Percentiles rank a stretch among this genome's conserved stretches.
Conservation (phyloP, 2,888 invertebrate species). For the Pseudolycoriella hygida region DNA sequence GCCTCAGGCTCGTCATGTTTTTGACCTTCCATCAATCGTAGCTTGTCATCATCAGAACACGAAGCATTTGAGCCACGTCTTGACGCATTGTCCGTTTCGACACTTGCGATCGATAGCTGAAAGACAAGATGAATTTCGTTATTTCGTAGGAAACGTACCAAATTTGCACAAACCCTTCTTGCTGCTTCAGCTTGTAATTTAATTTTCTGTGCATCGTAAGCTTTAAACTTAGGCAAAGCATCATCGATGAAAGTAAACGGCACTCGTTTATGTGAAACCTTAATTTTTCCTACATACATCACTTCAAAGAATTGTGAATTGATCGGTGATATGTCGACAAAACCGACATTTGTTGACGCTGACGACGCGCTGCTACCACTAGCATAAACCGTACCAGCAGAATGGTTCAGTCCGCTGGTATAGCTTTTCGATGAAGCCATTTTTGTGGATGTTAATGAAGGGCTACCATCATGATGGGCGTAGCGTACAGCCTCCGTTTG, state of each 20-base stretch:
- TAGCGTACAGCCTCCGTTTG: conserved; percentile 23
- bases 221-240: conserved; percentile 65
- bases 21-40: background rate
- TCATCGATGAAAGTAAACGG: conserved; percentile 83
- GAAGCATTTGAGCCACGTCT: background rate
- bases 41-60: background rate
- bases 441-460: conserved; percentile 21
- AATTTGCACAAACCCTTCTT: background rate
- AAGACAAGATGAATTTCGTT: background rate
- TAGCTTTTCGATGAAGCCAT: conserved; percentile 29
- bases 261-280: conserved; percentile 71
- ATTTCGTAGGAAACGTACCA: background rate
- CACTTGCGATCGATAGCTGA: background rate
- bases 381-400: conserved; percentile 24
- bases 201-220: conserved; percentile 55
- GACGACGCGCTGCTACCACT: background rate
- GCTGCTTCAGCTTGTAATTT: conserved; percentile 11
- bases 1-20: conserved; percentile 10
- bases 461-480: conserved; percentile 27
- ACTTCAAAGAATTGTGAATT: conserved; percentile 83
- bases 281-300: conserved; percentile 79
- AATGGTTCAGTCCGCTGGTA: conserved; percentile 27
- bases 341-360: background rate
- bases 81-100: background rate
- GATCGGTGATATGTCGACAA: conserved; percentile 58